A percentile compares a stretch with the other conserved stretches of the same genome.
phyloP scores from a whole-genome alignment of 2,888 invertebrate genomes.

The Linyphia triangularis region DNA sequence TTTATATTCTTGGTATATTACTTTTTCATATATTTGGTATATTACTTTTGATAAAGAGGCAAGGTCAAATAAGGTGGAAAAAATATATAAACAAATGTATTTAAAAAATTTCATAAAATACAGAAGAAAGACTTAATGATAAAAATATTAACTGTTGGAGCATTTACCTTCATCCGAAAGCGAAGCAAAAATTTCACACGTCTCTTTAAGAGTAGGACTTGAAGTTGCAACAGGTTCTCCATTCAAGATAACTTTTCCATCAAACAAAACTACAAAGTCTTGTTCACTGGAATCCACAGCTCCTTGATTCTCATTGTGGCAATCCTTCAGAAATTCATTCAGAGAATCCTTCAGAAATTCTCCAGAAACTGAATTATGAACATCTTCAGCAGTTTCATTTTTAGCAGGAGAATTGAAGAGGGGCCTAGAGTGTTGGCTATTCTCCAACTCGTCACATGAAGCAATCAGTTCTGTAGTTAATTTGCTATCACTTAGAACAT shows the following conservation, averaged over 20 bases:
- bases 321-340: no score
- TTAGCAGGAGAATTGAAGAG: neutral
- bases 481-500: neutral
- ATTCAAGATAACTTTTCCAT: constrained; percentile 3
- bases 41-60: no score
- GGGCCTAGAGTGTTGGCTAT: neutral
- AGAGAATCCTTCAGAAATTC: neutral
- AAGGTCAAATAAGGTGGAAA: no score
- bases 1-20: no score
- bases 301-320: no score
- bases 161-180: neutral
- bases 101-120: no score
- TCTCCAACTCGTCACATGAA: neutral
- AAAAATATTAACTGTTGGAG: no score
- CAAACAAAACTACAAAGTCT: constrained; percentile 25
- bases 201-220: neutral
- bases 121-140: no score
- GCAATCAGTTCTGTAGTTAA: neutral
- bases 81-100: no score
- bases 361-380: neutral
- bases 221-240: neutral
- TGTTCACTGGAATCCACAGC: neutral
- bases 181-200: neutral
- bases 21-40: no score
- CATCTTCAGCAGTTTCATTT: neutral